A percentile compares a stretch with the other conserved stretches of the same genome.
Conservation (phyloP, 2,113 vertebrate species). For the Grammomys surdaster region DNA sequence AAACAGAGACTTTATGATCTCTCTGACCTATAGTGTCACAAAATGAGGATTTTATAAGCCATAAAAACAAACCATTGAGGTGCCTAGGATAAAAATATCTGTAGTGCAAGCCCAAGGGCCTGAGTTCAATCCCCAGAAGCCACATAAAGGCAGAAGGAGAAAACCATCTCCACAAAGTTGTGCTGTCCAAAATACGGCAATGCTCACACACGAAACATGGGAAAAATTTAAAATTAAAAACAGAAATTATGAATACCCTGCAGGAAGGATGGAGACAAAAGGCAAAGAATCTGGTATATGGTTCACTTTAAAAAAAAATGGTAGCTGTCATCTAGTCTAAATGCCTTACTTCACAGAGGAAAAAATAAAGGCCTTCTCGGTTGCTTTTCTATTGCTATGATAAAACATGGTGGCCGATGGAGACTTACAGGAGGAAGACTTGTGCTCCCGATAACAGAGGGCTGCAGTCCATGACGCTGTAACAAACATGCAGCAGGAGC, state of each 20-base stretch:
- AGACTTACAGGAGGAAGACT: not conserved
- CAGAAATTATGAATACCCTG: not conserved
- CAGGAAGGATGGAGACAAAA: not conserved
- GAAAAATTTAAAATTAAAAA: not conserved
- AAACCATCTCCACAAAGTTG: too few relatives aligned
- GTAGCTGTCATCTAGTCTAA: not conserved
- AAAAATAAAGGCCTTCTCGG: not conserved
- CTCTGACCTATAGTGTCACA: not conserved
- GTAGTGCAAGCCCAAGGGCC: not conserved
- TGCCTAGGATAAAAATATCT: too few relatives aligned
- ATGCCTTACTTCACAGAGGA: not conserved
- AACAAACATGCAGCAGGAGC: not conserved
- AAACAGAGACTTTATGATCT: not conserved
- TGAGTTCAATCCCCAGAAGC: not conserved
- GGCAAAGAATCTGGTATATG: not conserved
- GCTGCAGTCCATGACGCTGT: not conserved
- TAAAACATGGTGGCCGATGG: not conserved
- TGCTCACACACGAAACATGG: not conserved
- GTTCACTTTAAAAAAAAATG: not conserved
- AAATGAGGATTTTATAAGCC: not conserved
- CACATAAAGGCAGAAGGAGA: not conserved
- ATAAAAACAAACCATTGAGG: not conserved
- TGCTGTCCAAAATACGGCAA: not conserved
- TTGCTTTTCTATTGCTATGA: not conserved
- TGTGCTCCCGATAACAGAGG: not conserved